These are phyloP conservation scores for Enteromius unitaeniatus DNA, from an alignment of 2,797 vertebrate genomes.

Conservation along the genomic window DNA sequence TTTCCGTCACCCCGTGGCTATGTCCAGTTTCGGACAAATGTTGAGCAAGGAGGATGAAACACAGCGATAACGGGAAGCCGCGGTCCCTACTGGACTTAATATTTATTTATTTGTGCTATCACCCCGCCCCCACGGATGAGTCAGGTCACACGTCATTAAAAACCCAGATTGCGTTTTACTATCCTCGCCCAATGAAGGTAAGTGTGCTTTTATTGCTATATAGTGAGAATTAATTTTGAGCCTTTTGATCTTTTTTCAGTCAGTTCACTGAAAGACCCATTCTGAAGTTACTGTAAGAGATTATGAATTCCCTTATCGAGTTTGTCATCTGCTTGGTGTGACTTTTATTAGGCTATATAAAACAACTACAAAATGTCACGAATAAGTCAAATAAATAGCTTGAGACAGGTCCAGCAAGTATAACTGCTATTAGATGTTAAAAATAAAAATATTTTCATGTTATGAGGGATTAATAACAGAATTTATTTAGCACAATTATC, in stretches of 20 bases:
- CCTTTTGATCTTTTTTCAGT: not conserved
- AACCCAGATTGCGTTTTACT: slow-evolving; percentile 63
- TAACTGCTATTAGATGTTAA: too few species aligned
- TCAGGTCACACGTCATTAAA: slow-evolving; percentile 80
- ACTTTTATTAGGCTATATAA: not conserved
- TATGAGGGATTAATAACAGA: too few species aligned
- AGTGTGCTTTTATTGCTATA: slow-evolving; percentile 7
- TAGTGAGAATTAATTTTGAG: not conserved
- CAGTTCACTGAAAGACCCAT: not conserved
- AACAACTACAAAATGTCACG: not conserved
- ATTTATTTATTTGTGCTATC: slow-evolving; percentile 71
- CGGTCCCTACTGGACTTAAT: slow-evolving; percentile 53
- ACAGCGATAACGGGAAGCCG: slow-evolving; percentile 55
- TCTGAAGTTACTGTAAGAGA: not conserved
- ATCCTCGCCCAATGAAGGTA: not conserved
- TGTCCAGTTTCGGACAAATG: slow-evolving; percentile 55
- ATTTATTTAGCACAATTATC: too few species aligned
- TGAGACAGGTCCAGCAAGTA: too few species aligned
- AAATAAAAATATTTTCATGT: too few species aligned
- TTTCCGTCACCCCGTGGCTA: slow-evolving; percentile 54
- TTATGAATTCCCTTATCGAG: not conserved
- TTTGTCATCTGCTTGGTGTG: not conserved
- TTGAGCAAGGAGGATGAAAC: slow-evolving; percentile 56
- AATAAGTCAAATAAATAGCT: not conserved
- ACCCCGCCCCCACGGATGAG: slow-evolving; percentile 68